Evolutionary conservation across 2,797 vertebrate genomes (phyloP), one percentile per base, ranked within the genome.

Genomic region (Characodon lateralis): DNA sequence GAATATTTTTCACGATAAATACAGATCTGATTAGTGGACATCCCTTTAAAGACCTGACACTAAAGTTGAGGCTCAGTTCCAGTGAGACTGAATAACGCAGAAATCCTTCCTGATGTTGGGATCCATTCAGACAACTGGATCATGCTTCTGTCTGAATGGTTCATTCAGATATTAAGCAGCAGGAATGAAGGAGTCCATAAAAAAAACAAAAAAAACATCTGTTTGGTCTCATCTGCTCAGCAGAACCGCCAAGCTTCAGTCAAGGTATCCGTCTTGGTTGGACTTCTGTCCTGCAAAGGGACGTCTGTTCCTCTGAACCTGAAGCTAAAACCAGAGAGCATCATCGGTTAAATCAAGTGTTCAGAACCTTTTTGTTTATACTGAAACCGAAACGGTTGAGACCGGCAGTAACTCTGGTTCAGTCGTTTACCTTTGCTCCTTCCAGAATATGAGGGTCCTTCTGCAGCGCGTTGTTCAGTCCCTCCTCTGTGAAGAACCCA

Each of bases 381-480:
- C 63, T 41, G 63, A 53, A 0, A 53, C 63, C 41, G 20, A 69
- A 46, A 46, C 66, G 5, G 2, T 7, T 46, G 5, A 26, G 41
- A 46, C n/a, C 13, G 6, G 39, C 24, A n/a, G 24, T n/a, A 46
- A 69, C 46, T 69, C 22, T 6, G 16, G 5, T 46, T 43, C 3
- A 43, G n/a, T 46, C 2, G 10, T 56, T 85, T 95, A 98, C 98
- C 96, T 94, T 97, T 51, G 92, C 83, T 63, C 97, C 97, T 85
- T 99, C 97, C 24, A 99, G 80, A 10, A 96, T 0, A 48, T 99
- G 98, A 3, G 89, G 83, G 4, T 98, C 95, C 81, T 97, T 97
- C 85, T 97, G 96, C 43, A 99, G 86, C 0, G 89, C 95, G 12
- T 96, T 98, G 85, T 92, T 94, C 77, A 96, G 85, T 7, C 94